Conservation (phyloP, 2,113 vertebrate genomes). For the Nicator chloris region DNA sequence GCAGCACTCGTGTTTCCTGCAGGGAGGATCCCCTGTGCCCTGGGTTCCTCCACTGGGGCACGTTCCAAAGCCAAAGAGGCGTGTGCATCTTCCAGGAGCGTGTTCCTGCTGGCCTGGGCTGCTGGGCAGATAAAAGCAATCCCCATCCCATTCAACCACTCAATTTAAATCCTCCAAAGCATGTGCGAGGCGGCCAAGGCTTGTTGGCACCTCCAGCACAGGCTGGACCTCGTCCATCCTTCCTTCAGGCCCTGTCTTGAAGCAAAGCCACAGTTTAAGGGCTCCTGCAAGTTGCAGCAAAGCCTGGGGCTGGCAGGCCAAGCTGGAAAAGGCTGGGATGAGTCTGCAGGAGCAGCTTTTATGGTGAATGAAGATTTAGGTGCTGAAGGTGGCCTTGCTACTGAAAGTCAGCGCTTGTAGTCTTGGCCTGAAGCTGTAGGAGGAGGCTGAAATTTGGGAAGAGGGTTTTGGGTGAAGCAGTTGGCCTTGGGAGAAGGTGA, state of each 20-base stretch:
- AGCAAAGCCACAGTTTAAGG: not conserved
- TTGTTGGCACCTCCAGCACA: not conserved
- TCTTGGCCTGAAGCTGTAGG: not conserved
- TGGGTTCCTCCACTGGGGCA: not conserved
- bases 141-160: not conserved
- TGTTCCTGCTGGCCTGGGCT: constrained; percentile 23
- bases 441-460: not conserved
- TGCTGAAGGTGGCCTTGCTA: not conserved
- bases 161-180: not conserved
- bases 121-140: constrained; percentile 1
- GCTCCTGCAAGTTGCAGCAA: not conserved
- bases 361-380: not conserved
- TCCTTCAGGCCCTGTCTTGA: not conserved
- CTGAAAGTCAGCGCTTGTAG: not conserved
- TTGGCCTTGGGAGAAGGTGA: not conserved
- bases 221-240: constrained; percentile 6
- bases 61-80: not conserved
- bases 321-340: not conserved
- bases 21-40: not conserved
- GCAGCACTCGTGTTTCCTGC: not conserved
- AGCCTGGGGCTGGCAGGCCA: not conserved
- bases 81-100: not conserved
- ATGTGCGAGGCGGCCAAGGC: not conserved
- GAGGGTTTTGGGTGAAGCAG: accelerated
- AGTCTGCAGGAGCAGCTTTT: not conserved